Conservation (phyloP, 2,113 vertebrate genomes). For the Brachyhypopomus gauderio region DNA sequence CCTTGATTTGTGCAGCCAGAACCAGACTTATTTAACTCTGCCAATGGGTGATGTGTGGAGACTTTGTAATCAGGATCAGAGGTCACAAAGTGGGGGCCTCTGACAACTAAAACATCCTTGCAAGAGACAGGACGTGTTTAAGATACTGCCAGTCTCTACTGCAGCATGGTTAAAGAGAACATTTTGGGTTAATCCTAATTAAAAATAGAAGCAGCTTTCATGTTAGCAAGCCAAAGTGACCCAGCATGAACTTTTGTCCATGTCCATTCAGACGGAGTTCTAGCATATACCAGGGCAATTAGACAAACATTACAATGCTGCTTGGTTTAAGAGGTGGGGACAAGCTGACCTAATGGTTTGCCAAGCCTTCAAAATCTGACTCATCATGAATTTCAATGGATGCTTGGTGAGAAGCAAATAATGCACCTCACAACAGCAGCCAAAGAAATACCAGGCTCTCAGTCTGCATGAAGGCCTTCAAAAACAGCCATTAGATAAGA, state of each 20-base stretch:
- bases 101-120: slow-evolving; percentile 51
- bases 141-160: slow-evolving; percentile 67
- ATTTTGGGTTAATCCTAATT: slow-evolving; percentile 77
- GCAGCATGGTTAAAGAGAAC: slow-evolving; percentile 72
- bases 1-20: slow-evolving; percentile 62
- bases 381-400: slow-evolving; percentile 70
- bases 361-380: slow-evolving; percentile 62
- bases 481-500: slow-evolving; percentile 66
- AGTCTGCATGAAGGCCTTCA: slow-evolving; percentile 69
- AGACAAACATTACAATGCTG: slow-evolving; percentile 73
- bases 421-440: slow-evolving; percentile 40
- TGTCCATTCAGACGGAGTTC: slow-evolving; percentile 71
- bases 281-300: slow-evolving; percentile 68
- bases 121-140: slow-evolving; percentile 61
- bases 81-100: slow-evolving; percentile 45
- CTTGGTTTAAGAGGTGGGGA: slow-evolving; percentile 68
- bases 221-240: slow-evolving; percentile 74
- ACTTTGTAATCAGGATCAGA: slow-evolving; percentile 9
- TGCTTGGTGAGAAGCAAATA: slow-evolving; percentile 58
- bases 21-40: slow-evolving; percentile 68
- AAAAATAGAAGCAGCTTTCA: slow-evolving; percentile 77
- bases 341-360: slow-evolving; percentile 63
- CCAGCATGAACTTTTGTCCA: slow-evolving; percentile 78
- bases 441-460: slow-evolving; percentile 72
- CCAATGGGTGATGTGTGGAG: slow-evolving; percentile 13